Evolutionary conservation across 2,888 invertebrate genomes (phyloP).

Genomic region (Euclidia mi): DNA sequence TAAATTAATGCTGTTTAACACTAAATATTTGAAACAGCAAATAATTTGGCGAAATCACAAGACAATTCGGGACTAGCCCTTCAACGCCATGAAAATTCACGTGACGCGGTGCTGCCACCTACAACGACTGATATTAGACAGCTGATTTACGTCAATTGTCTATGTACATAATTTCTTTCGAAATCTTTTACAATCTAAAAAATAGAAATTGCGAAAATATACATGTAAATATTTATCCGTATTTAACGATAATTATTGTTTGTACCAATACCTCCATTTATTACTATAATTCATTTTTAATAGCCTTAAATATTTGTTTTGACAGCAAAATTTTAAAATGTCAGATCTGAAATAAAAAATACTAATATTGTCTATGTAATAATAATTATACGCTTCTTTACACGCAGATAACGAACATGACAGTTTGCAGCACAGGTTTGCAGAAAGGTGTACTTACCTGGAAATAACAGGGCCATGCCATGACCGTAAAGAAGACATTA

Average conservation of each 20-base stretch:
- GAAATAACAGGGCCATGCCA: no score
- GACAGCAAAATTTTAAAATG: no score
- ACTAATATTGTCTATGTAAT: no score
- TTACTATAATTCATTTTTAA: no score
- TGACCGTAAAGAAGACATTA: no score
- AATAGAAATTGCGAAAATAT: neutral
- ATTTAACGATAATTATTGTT: neutral
- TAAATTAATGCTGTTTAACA: constrained; percentile 85
- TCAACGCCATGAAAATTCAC: constrained; percentile 91
- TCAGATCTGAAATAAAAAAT: no score
- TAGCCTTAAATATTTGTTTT: no score
- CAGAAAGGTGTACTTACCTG: no score
- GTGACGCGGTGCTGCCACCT: constrained; percentile 91
- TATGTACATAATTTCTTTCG: constrained; percentile 64
- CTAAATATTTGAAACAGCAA: constrained; percentile 85
- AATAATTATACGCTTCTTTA: no score
- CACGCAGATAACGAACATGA: no score
- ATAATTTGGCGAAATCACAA: constrained; percentile 89
- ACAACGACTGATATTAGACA: constrained; percentile 84
- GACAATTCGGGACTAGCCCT: constrained; percentile 90
- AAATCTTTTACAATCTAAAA: constrained; percentile 9
- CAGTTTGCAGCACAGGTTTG: no score
- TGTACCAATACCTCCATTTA: no score
- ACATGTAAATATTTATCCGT: neutral
- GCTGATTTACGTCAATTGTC: constrained; percentile 90